phyloP scores from a whole-genome alignment of 2,113 vertebrate species.

The Felis catus region F.catus_Fca126_mat1.0 CM031412.1:200783001-200783500 shows the following conservation, averaged over 20 bases:
- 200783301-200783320: accelerated
- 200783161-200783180: not conserved
- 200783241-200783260: not conserved
- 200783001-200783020: slow-evolving; percentile 5
- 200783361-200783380: not conserved
- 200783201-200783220: slow-evolving; percentile 32
- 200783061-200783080: slow-evolving; percentile 38
- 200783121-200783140: not conserved
- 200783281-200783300: not conserved
- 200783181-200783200: not conserved
- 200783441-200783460: not conserved
- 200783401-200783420: not conserved
- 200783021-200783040: not conserved
- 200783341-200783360: not conserved
- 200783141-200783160: slow-evolving; percentile 16
- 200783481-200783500: not conserved
- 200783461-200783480: not conserved
- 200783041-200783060: slow-evolving; percentile 37
- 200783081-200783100: slow-evolving; percentile 28
- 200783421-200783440: not conserved
- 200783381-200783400: not conserved
- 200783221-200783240: not conserved
- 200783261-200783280: not conserved
- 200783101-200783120: slow-evolving; percentile 26
- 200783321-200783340: not conserved